Percentiles rank a stretch among this genome's conserved stretches.
Conservation (phyloP, 2,888 invertebrate genomes). For the Chaitophorus viminalis region DNA sequence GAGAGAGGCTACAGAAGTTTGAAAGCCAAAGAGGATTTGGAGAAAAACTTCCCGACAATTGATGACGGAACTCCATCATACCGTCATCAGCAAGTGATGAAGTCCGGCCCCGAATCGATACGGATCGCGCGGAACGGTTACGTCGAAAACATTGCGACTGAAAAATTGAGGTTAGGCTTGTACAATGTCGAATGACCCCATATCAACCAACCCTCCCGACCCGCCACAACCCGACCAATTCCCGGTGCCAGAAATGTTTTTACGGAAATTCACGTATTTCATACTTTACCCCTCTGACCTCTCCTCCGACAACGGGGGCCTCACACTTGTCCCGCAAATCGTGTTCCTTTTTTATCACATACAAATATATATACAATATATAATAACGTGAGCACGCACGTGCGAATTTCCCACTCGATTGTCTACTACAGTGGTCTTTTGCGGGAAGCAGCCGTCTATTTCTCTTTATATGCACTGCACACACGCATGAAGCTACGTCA, state of each 20-base stretch:
- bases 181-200: neutral
- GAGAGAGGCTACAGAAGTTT: slow-evolving; percentile 64
- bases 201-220: neutral
- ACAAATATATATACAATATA: neutral
- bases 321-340: neutral
- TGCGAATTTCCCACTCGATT: too few relatives aligned
- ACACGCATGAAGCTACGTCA: too few relatives aligned
- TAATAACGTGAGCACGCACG: too few relatives aligned
- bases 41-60: slow-evolving; percentile 65
- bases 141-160: slow-evolving; percentile 77
- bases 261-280: neutral
- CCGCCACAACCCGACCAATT: neutral
- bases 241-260: slow-evolving; percentile 6
- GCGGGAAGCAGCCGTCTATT: too few relatives aligned
- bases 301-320: too few relatives aligned
- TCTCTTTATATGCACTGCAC: too few relatives aligned
- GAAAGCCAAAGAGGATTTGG: slow-evolving; percentile 64
- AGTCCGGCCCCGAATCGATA: slow-evolving; percentile 73
- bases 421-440: too few relatives aligned
- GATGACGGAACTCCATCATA: slow-evolving; percentile 65
- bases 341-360: neutral
- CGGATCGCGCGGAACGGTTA: slow-evolving; percentile 76
- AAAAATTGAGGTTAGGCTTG: slow-evolving; percentile 67
- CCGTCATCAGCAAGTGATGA: slow-evolving; percentile 77
- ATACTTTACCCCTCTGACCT: too few relatives aligned